Evolutionary conservation across 2,113 vertebrate species (phyloP), one percentile per base, ranked within the genome.

Genomic region (Nematolebias whitei): DNA sequence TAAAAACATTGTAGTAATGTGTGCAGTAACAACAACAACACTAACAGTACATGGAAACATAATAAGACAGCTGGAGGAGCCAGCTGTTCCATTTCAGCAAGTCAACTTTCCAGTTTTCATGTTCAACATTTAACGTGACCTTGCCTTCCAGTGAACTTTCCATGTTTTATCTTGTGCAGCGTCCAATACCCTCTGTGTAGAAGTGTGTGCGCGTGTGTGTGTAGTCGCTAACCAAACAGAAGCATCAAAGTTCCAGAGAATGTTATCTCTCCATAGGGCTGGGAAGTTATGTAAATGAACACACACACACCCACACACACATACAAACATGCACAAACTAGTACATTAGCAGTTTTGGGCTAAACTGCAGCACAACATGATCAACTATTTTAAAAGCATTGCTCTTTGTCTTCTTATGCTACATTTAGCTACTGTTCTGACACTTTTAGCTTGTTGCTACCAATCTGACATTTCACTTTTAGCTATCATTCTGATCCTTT

Each of bases 231-330:
- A 82, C 67, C 76, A 87, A 87, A 91, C 58, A 90, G 61, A 79
- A 79, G 69, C 74, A 79, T 73, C 63, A 85, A 80, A 80, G 56
- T 88, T 89, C 79, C 66, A 83, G 71, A 76, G 71, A 85, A 83
- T 44, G 57, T 84, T 88, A 91, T 92, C 85, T 83, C 16, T 16
- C 64, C 71, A 50, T 78, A 80, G 50, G 53, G 52, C 77, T 57
- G 77, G 76, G 82, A 82, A 88, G 80, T 89, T 88, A 89, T 90
- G 88, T 86, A 89, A 91, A 90, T 88, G 71, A 50, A 9, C 23
- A 44, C 45, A 58, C 69, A 66, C 58, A 45, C 57, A 35, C 23
- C 35, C 53, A 59, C 62, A 62, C n/a, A 41, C 48, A 62, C 65
- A 62, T 19, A 45, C 54, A 59, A 64, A 64, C 20, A 43, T 47